A percentile compares a stretch with the other conserved stretches of the same genome.
phyloP scores from a whole-genome alignment of 2,113 vertebrate species.

The Pithys albifrons region DNA sequence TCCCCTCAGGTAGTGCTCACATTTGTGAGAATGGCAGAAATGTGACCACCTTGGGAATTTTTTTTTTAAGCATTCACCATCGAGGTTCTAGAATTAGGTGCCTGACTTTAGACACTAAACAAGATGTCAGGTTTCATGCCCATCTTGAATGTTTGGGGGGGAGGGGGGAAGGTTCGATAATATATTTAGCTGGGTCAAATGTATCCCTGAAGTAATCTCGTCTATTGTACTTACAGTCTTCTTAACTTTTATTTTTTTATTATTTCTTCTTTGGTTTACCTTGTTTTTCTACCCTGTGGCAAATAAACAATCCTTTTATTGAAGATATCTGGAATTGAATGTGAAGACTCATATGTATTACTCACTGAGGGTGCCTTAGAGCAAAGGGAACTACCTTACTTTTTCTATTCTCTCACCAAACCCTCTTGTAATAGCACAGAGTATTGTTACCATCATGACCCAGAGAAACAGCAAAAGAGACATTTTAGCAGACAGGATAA shows the following conservation, averaged over 20 bases:
- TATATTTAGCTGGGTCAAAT: slow-evolving; percentile 28
- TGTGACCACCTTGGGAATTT: background rate
- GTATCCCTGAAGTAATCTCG: slow-evolving; percentile 5
- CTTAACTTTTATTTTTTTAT: slow-evolving; percentile 38
- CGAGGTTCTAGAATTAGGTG: background rate
- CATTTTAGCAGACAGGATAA: slow-evolving; percentile 32
- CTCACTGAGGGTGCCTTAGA: slow-evolving; percentile 25
- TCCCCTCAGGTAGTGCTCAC: background rate
- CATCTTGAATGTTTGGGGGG: background rate
- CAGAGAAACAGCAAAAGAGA: slow-evolving; percentile 51
- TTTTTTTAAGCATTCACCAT: background rate
- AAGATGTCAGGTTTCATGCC: background rate
- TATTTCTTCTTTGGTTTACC: slow-evolving; percentile 36
- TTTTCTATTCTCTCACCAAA: slow-evolving; percentile 10
- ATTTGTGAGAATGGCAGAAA: background rate
- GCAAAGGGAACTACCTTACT: slow-evolving; percentile 25
- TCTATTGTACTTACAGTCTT: slow-evolving; percentile 42
- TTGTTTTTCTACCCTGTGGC: slow-evolving; percentile 43
- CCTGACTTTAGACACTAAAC: background rate
- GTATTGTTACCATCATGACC: slow-evolving; percentile 40
- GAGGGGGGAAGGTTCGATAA: background rate
- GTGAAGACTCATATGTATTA: slow-evolving; percentile 33
- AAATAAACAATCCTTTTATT: slow-evolving; percentile 64
- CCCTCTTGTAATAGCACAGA: background rate
- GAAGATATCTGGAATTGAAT: slow-evolving; percentile 62